Evolutionary conservation across 2,113 vertebrate genomes (phyloP).

Genomic region (Vanacampus margaritifer): DNA sequence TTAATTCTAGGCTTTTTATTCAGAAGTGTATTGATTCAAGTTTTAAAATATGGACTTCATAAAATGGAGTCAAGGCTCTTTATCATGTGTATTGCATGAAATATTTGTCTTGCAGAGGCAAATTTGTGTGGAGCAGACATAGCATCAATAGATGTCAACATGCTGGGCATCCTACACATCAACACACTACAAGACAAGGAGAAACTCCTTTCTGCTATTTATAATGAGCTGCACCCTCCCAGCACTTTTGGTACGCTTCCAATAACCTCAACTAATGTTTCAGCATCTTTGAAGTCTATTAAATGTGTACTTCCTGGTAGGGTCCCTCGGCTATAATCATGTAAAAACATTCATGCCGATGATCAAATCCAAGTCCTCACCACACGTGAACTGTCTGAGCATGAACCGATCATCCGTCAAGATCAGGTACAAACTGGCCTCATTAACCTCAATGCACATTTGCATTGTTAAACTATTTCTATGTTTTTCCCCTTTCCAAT

Average conservation of each 20-base stretch:
- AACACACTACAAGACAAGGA: slow-evolving; percentile 64
- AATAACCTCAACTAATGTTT: not conserved
- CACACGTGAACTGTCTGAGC: slow-evolving; percentile 46
- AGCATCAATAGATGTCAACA: slow-evolving; percentile 60
- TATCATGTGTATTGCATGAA: not conserved
- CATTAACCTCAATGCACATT: not conserved
- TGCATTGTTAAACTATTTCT: not conserved
- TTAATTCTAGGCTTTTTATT: not conserved
- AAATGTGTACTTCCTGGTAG: slow-evolving; percentile 19
- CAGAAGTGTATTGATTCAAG: not conserved
- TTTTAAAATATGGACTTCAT: too few relatives aligned
- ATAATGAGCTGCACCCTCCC: slow-evolving; percentile 69
- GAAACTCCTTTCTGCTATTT: slow-evolving; percentile 69
- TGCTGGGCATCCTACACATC: slow-evolving; percentile 66
- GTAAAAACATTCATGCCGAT: slow-evolving; percentile 54
- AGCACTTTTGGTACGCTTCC: slow-evolving; percentile 56
- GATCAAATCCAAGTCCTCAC: slow-evolving; percentile 54
- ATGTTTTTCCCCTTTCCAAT: not conserved
- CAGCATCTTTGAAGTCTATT: not conserved
- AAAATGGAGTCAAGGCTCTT: not conserved
- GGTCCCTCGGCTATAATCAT: slow-evolving; percentile 36
- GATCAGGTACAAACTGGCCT: slow-evolving; percentile 40
- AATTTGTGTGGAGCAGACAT: slow-evolving; percentile 70
- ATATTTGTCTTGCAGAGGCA: slow-evolving; percentile 54
- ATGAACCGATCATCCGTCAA: slow-evolving; percentile 47